Base-by-base conservation (phyloP, 2,797 vertebrate genomes). In the Ambastaia sidthimunki region DNA sequence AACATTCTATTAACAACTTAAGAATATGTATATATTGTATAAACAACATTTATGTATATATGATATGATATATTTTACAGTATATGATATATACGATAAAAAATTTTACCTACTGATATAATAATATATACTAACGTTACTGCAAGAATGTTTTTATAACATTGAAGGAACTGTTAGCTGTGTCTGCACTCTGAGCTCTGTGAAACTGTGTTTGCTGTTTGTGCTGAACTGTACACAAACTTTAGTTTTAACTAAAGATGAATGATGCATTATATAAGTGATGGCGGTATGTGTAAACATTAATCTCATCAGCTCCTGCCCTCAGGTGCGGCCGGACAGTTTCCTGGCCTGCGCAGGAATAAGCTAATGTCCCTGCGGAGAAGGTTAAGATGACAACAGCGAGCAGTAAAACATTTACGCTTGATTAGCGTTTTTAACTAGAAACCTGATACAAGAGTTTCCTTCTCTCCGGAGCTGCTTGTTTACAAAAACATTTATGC, bases 361-460 rank as follows among this genome's bases (percentile, higher is more conserved):
- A 80, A 73, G 70, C 70, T 80, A 80, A 73, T 73, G 78, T 80
- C 71, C 72, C 78, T 16, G 21, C 28, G 70, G 78, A 67, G 60
- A 80, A 21, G 57, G 70, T 57, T 80, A 71, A 71, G 44, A 80
- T 31, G 82, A 76, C 47, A 75, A 59, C 18, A 3, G 62, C 15
- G 50, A 54, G 54, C 68, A 48, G 78, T 73, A 57, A 84, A 73
- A 78, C 70, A 76, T 74, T 81, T 72, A 76, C 52, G 25, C 78
- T 77, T 69, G 78, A 80, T 80, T 83, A 77, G 54, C 21, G 73
- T 52, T 75, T 70, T 44, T 75, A 71, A 57, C 76, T 75, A 62
- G 55, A 54, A 70, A 80, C 52, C 18, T 10, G 41, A 80, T 73
- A 47, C 52, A 71, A 63, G 19, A 59, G 70, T 80, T 80, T 65